Evolutionary conservation across 2,888 invertebrate genomes (phyloP).

Genomic region (Sceliomorpha sp.): DNA sequence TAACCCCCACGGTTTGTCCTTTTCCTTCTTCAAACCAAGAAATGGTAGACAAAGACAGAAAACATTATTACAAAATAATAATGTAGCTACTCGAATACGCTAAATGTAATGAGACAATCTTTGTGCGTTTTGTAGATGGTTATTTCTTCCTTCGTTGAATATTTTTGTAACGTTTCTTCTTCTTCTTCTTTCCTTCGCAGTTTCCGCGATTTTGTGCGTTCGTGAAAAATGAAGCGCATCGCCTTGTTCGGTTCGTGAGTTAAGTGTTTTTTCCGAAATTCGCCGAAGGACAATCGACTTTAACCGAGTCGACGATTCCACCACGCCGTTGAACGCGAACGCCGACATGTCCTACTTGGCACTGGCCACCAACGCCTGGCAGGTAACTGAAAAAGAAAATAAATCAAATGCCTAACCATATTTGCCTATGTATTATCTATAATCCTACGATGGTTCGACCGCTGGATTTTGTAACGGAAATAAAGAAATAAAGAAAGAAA

Average conservation of each 20-base stretch:
- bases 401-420: slow-evolving; percentile 2
- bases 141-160: too few relatives aligned
- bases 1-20: too few relatives aligned
- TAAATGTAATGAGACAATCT: too few relatives aligned
- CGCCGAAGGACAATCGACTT: slow-evolving; percentile 38
- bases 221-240: slow-evolving; percentile 45
- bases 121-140: too few relatives aligned
- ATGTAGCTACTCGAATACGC: too few relatives aligned
- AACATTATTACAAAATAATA: too few relatives aligned
- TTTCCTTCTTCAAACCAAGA: too few relatives aligned
- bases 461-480: too few relatives aligned
- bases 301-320: slow-evolving; percentile 40
- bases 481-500: too few relatives aligned
- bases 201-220: slow-evolving; percentile 19
- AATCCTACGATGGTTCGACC: background rate
- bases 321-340: slow-evolving; percentile 65
- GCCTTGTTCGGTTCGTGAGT: slow-evolving; percentile 44
- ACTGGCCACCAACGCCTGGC: slow-evolving; percentile 81
- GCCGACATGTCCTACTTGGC: slow-evolving; percentile 79
- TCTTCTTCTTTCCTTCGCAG: too few relatives aligned
- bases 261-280: slow-evolving; percentile 26
- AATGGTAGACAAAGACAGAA: too few relatives aligned
- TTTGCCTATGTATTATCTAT: background rate
- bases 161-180: too few relatives aligned
- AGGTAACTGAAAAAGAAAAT: slow-evolving; percentile 69